Base-by-base conservation (phyloP, 2,888 invertebrate species). In the Dione juno region DNA sequence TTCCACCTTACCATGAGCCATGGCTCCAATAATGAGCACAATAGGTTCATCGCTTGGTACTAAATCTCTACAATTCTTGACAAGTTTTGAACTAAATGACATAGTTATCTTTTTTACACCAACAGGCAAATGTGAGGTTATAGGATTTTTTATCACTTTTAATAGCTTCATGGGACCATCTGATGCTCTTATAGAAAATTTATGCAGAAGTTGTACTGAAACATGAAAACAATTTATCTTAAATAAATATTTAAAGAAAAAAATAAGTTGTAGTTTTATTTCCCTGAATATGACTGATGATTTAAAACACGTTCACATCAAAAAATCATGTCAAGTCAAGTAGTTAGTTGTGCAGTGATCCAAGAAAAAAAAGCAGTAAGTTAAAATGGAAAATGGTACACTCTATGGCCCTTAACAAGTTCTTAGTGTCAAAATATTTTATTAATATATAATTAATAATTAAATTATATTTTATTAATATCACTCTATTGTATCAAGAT, bases 141-240 rank as follows among this genome's bases (percentile, higher is more conserved):
- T 94, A 0, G 99, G 99, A 90, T 99, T 99, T 87, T 98, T 99
- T 63, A 99, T 98, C 5, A 98, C 98, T 94, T 98, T 98, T 77
- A 99, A 91, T 58, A 99, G 88, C 84, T 98, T 98, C 89, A 96
- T 96, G 0, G 97, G 96, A 0, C 97, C 97, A 84, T 98, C 97
- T 66, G 97, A 96, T 45, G 99, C 98, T 83, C 98, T 94, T 52
- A 99, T 97, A 67, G 97, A 95, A 85, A 98, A 97, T 87, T 99
- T 99, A 85, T 99, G 99, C 65, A 99, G 94, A 45, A 99, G 93
- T 94, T 99, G 99, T 65, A 99, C 99, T 98, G 90, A 76, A 95
- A 94, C 78, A 77, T 59, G 74, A 69, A 71, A 70, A 61, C 0
- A 58, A 14, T 13, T 14, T 43, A 16, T 28, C 37, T 53, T 45